Evolutionary conservation across 1,140 invertebrate species (phyloP).

Genomic region (Pseudomyrmex pallidus): DNA sequence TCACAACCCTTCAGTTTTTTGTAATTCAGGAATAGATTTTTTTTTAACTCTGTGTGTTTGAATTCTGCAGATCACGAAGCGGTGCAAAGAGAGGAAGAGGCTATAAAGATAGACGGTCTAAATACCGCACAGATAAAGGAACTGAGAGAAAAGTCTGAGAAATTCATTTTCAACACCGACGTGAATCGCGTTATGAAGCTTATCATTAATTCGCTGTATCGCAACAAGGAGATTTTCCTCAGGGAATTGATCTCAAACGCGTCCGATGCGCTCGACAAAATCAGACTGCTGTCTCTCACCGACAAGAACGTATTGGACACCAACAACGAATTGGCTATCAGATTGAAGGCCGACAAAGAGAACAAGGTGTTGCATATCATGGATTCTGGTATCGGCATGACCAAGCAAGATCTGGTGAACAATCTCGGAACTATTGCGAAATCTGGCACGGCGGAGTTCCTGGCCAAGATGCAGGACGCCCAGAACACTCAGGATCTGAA

Average conservation of each 20-base stretch:
- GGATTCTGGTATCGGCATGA: slow-evolving; percentile 99
- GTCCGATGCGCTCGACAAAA: slow-evolving; percentile 98
- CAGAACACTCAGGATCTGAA: slow-evolving; percentile 88
- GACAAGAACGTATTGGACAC: slow-evolving; percentile 91
- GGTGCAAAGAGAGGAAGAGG: slow-evolving; percentile 96
- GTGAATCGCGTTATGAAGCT: slow-evolving; percentile 99
- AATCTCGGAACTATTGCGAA: slow-evolving; percentile 99
- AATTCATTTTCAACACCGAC: slow-evolving; percentile 97
- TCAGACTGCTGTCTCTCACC: slow-evolving; percentile 96
- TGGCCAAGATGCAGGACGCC: slow-evolving; percentile 95
- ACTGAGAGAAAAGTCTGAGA: slow-evolving; percentile 95
- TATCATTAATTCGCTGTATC: slow-evolving; percentile 99
- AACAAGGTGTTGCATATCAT: slow-evolving; percentile 96
- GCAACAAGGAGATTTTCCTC: slow-evolving; percentile 99
- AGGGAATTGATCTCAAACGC: slow-evolving; percentile 99
- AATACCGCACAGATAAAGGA: slow-evolving; percentile 98
- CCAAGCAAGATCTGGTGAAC: slow-evolving; percentile 96
- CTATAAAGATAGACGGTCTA: slow-evolving; percentile 97
- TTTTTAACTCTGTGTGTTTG: background rate
- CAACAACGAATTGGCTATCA: slow-evolving; percentile 94
- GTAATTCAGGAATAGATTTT: background rate
- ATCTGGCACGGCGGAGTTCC: slow-evolving; percentile 99
- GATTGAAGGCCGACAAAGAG: slow-evolving; percentile 99
- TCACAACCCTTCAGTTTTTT: too few species aligned
- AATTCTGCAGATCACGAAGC: slow-evolving; percentile 89